Evolutionary conservation across 2,888 invertebrate species (phyloP), one percentile per base, ranked within the genome.

Genomic region (Epistrophe grossulariae): DNA sequence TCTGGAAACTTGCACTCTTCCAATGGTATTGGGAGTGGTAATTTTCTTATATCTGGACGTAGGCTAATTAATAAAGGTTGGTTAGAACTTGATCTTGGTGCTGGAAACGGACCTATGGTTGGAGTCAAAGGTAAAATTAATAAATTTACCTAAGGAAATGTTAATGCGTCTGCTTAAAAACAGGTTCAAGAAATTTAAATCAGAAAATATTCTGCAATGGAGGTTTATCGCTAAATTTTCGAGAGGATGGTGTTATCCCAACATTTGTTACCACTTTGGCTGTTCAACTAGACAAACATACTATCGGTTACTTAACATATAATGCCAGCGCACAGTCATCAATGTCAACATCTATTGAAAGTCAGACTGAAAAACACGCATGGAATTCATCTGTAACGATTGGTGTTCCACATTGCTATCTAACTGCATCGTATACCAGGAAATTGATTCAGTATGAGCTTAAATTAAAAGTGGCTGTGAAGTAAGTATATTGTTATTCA

Each of bases 251-350:
- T 40, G 94, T 97, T 35, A 94, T 96, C 80, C 96, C 97, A 0
- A 96, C 96, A 73, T 92, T 97, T 59, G 95, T 96, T 89, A 95
- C 97, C 89, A 96, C 97, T 8, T 92, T 98, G 90, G 98, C 97
- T 2, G 95, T 96, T 91, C 98, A 98, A 92, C 93, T 99, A 85
- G 97, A 98, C 90, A 96, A 96, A 78, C 96, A 97, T 91, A 96
- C 98, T 0, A 95, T 98, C 74, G 98, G 98, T 9, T 97, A 98
- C 90, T 93, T 99, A 48, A 97, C 97, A 0, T 98, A 97, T 91
- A 96, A 97, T 90, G 94, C 95, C 0, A 95, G 95, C 0, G 92
- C 94, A 89, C 89, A 95, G 4, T 96, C 97, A 1, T 95, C 97
- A 0, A 96, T 99, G 95, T 96, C 96, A 0, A 96, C 98, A 0